phyloP scores from a whole-genome alignment of 2,797 vertebrate genomes.

The Sebastes wilsoni region DNA sequence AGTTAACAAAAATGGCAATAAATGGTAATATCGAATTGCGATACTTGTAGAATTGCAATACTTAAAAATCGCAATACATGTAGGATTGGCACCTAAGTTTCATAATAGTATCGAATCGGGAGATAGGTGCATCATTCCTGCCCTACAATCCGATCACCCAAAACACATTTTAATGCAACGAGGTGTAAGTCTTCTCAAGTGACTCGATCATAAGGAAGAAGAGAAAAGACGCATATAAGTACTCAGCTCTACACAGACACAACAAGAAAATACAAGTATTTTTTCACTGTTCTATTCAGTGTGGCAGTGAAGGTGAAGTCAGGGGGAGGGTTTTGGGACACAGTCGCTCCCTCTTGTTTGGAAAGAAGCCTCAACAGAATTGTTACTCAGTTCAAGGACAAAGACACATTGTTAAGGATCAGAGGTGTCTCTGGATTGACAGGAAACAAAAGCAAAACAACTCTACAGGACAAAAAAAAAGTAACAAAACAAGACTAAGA shows the following conservation, averaged over 20 bases:
- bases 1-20: too few species aligned
- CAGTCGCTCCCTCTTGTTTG: neutral
- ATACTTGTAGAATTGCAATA: too few species aligned
- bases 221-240: neutral
- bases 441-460: neutral
- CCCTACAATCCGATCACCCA: too few species aligned
- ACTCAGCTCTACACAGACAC: neutral
- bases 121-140: rapidly evolving
- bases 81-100: rapidly evolving
- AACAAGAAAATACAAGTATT: neutral
- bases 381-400: neutral
- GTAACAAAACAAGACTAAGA: neutral
- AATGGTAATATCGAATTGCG: too few species aligned
- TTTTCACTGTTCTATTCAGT: neutral
- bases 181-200: neutral
- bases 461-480: neutral
- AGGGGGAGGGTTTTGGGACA: neutral
- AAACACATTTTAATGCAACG: too few species aligned
- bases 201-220: neutral
- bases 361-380: neutral
- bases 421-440: neutral
- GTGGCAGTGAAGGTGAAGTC: neutral
- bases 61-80: too few species aligned
- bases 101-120: rapidly evolving
- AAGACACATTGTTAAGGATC: neutral